Base-by-base conservation (phyloP, 2,113 vertebrate genomes). In the Osmerus mordax region DNA sequence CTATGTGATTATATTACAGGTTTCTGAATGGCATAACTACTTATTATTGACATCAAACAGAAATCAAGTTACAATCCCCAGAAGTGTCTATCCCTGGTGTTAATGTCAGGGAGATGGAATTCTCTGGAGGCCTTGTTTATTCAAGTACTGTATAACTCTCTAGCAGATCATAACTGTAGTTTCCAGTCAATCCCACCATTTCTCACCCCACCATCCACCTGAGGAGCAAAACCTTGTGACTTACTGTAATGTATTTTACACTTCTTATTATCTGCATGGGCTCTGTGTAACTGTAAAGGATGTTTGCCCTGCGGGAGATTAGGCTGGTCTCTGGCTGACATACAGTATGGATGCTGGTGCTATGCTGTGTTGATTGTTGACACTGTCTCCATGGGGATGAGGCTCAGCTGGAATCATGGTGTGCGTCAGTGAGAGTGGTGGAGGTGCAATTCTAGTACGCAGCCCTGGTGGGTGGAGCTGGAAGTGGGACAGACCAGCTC, bases 371-470 rank as follows among this genome's bases (percentile, higher is more conserved):
- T 77, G 64, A 72, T 78, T 78, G 71, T 78, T 78, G 76, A 65
- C 67, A 53, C 55, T 16, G 71, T 78, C 58, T 78, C 76, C 70
- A 73, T 77, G 76, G 71, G 32, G 65, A 77, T 53, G 53, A 53
- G 47, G 18, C 70, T 66, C 69, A 32, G 70, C 65, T 72, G 75
- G 69, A 21, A 19, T 47, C 16, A 29, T 60, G 21, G 69, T 41
- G 69, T 62, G 58, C 56, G 69, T 71, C 69, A 71, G 52, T 21
- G 29, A 19, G 28, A 25, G 63, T 19, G 47, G 66, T 11, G 62
- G 28, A 36, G 29, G 32, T 9, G 18, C 58, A 58, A 32, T 66
- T 66, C 14, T 70, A 67, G 63, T 19, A 53, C 64, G 6, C 60
- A 61, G 29, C 41, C 41, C 41, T 32, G 29, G 70, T 41, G 53